These are phyloP conservation scores for Xestia ashworthii DNA, from an alignment of 2,888 invertebrate species.

Conservation along the genomic window DNA sequence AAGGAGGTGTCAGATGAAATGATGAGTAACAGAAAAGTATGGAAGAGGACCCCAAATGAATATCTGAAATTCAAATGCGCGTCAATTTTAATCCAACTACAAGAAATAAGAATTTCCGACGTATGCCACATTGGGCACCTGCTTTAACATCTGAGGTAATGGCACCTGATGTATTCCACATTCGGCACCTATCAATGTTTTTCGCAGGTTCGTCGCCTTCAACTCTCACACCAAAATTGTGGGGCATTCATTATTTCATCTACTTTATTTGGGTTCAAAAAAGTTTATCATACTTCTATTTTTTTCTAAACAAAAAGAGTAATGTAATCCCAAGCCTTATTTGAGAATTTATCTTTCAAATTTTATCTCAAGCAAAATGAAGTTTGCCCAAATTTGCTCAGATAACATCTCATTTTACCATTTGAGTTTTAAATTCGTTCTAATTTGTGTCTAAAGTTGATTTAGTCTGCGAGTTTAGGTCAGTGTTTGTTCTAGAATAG, in stretches of 20 bases:
- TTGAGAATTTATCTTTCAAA: constrained; percentile 56
- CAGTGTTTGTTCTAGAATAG: constrained; percentile 1
- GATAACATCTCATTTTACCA: constrained; percentile 59
- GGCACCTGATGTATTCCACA: too few relatives aligned
- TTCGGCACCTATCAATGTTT: too few relatives aligned
- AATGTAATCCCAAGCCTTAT: constrained; percentile 46
- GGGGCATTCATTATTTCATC: constrained; percentile 20
- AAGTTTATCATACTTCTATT: constrained; percentile 42
- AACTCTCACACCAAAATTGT: constrained; percentile 13
- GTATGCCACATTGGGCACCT: too few relatives aligned
- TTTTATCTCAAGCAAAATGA: constrained; percentile 54
- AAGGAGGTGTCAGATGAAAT: too few relatives aligned
- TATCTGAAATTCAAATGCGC: constrained; percentile 8
- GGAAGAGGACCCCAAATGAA: too few relatives aligned
- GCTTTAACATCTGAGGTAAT: too few relatives aligned
- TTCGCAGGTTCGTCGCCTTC: too few relatives aligned
- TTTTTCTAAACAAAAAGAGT: constrained; percentile 46
- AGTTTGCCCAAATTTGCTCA: constrained; percentile 49
- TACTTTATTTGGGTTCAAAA: constrained; percentile 17
- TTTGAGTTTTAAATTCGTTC: constrained; percentile 44
- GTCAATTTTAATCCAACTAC: background rate
- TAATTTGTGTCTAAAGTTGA: constrained; percentile 41
- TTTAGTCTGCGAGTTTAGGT: constrained; percentile 22
- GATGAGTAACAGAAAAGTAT: too few relatives aligned
- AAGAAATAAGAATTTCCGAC: too few relatives aligned